phyloP scores from a whole-genome alignment of 2,888 invertebrate species.

The Ametastegia equiseti region DNA sequence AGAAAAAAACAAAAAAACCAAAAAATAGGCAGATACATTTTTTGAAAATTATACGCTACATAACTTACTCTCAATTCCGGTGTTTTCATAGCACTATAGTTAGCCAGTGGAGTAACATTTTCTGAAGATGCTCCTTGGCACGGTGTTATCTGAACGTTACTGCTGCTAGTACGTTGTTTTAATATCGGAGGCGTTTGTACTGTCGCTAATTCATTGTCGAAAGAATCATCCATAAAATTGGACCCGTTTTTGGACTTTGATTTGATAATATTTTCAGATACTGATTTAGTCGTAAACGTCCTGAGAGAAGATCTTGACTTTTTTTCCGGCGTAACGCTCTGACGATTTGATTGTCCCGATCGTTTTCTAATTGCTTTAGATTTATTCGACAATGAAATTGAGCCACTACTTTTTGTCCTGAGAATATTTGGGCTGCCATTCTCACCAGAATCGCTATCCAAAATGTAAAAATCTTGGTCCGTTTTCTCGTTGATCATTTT shows the following conservation, averaged over 20 bases:
- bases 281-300: conserved; percentile 59
- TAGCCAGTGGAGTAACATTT: conserved; percentile 77
- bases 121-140: conserved; percentile 52
- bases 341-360: neutral
- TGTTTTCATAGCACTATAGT: conserved; percentile 77
- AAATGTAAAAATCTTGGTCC: neutral
- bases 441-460: conserved; percentile 30
- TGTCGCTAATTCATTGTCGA: neutral
- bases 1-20: no score
- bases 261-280: conserved; percentile 56
- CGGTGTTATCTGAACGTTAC: conserved; percentile 21
- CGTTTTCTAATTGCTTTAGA: conserved; percentile 6
- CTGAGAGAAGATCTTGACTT: conserved; percentile 37
- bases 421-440: neutral
- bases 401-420: neutral
- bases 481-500: neutral
- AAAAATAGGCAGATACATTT: neutral
- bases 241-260: neutral
- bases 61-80: conserved; percentile 77
- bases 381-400: neutral
- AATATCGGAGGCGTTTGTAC: conserved; percentile 11
- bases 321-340: neutral
- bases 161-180: neutral
- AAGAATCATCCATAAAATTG: neutral
- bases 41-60: conserved; percentile 45